Evolutionary conservation across 2,888 invertebrate genomes (phyloP), one percentile per base, ranked within the genome.

Genomic region (Chrysodeixis includens): DNA sequence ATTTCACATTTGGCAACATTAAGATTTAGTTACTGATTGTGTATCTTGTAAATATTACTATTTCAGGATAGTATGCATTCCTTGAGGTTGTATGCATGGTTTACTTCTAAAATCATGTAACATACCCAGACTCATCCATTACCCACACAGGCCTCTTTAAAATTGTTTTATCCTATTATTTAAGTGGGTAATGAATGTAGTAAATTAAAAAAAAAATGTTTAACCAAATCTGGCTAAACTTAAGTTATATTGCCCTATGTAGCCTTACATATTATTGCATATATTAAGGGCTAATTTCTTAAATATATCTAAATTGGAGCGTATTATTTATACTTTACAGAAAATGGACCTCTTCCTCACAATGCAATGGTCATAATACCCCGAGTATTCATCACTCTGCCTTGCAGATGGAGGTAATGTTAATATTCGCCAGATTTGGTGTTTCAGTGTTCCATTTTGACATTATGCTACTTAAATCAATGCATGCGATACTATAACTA

Each of bases 391-490:
- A n/a, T 22, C 44, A 22, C 14, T 14, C 49, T 40, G 35, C 30
- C 14, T 35, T 12, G 56, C 49, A 46, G n/a, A 10, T 62, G 6
- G 26, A 49, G 3, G 69, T 30, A 55, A 64, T 61, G 35, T 40
- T 62, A 54, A 30, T 14, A 58, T 54, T 46, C 12, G 22, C 60
- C 63, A 49, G 35, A 64, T 63, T 61, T 54, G 58, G 30, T 46
- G 7, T 35, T 10, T 8, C 16, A 18, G 22, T 16, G 44, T 49
- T 26, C 10, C 7, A 46, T 63, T 73, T 66, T 40, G 54, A 55
- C 62, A 64, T 56, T 57, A 69, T n/a, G 52, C 55, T 70, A 73
- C 77, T 77, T 77, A 78, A 58, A 64, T 59, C 55, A 59, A 40
- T 56, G 52, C 52, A 62, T 61, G 51, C 54, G n/a, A 2, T 49